Base-by-base conservation (phyloP, 2,888 invertebrate genomes). In the Biston stratarius region DNA sequence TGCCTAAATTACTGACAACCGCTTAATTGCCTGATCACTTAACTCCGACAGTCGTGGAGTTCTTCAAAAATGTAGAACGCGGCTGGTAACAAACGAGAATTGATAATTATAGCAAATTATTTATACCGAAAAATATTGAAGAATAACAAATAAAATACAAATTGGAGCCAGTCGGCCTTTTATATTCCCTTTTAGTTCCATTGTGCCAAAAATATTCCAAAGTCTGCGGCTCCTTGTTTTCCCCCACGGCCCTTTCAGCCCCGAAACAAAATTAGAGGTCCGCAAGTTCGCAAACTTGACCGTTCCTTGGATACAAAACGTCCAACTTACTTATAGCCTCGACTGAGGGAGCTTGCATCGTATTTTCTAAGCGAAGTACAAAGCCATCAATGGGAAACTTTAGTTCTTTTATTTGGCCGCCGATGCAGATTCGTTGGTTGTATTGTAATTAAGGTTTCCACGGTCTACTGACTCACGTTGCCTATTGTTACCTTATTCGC, bases 131-230 rank as follows among this genome's bases (percentile, higher is more conserved):
- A 47, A 47, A 8, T 14, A 34, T 33, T 11, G 8, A 24, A 24
- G 2, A 5, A 6, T 24, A 11, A 48, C 11, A 48, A 24, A 24
- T 11, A 56, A 12, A 44, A 44, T 12, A 42, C 42, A 56, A 34
- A 45, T 33, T n/a, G 57, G 48, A 33, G 14, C 15, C 1, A 42
- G 11, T 44, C 44, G 24, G 11, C 40, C 38, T 33, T 51, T 49
- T 14, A 0, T 56, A 34, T 34, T 34, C 14, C 58, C 14, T 38
- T 59, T 61, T 36, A 42, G 48, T 34, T 33, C 15, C 10, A 36
- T 52, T 53, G 45, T 57, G 40, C 52, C 40, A 34, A 66, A 64
- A 71, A 69, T 73, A 70, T 67, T 64, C 33, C 64, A 69, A 70
- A 64, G 55, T 59, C 69, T 53, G 61, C 14, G 61, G 58, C 59